Base-by-base conservation (phyloP, 2,888 invertebrate genomes). In the Sminthurinus aureus region DNA sequence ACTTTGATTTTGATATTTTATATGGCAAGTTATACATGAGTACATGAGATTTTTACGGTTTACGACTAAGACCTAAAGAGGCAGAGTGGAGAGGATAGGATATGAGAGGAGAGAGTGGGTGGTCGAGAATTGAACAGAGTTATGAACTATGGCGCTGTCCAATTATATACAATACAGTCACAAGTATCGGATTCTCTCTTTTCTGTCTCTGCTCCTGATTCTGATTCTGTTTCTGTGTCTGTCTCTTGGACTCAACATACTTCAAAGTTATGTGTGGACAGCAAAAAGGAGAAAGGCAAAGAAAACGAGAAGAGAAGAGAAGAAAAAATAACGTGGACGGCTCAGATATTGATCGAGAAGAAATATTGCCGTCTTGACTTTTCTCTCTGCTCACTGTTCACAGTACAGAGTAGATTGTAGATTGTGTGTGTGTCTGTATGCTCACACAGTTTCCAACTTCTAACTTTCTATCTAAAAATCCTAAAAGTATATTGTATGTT, bases 331-430 rank as follows among this genome's bases (percentile, higher is more conserved):
- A 85, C 85, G 85, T 86, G 86, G 86, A 86, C 86, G 86, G 84
- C 84, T 84, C 84, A 87, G 87, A 85, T 87, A 87, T 87, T 87
- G 87, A 87, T 87, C 87, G 87, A 81, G 79, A 84, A 86, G 87
- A 86, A 86, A 87, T 86, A 87, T 87, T 87, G 86, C 86, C 85
- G 58, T 58, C 58, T 85, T 83, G 83, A 85, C 84, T 84, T 86
- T 83, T 83, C 84, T 85, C 38, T 83, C 79, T 85, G 73, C 83
- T 81, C 82, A 73, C 73, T 73, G 38, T 38, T 4, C 38, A 38
- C 38, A 4, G 38, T 38, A 38, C 38, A 38, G 3, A 4, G 38
- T 38, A 38, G 3, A 38, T 38, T 38, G 38, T 38, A 38, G 38
- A 38, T 38, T 38, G 4, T 58, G 9, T n/a, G n/a, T n/a, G n/a